A percentile compares a stretch with the other conserved stretches of the same genome.
Evolutionary conservation across 2,888 invertebrate species (phyloP).

Genomic region (Brassicogethes aeneus): DNA sequence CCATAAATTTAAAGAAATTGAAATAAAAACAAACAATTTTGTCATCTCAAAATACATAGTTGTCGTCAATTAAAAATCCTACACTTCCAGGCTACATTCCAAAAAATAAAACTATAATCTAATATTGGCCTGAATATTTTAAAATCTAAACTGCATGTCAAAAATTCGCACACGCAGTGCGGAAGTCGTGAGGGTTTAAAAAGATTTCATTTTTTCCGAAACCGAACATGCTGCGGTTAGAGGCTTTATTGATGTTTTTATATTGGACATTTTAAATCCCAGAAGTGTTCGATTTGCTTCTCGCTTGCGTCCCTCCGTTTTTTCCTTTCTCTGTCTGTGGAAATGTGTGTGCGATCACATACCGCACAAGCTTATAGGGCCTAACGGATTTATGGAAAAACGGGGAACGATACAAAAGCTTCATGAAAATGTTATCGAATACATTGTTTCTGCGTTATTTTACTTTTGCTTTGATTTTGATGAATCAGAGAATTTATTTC

Average conservation of each 20-base stretch:
- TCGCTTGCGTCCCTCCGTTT: constrained; percentile 3
- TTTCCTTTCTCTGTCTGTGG: no score
- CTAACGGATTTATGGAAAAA: background rate
- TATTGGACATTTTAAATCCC: constrained; percentile 32
- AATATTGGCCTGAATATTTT: no score
- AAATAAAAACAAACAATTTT: no score
- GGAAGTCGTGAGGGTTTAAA: constrained; percentile 35
- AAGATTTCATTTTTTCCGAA: constrained; percentile 41
- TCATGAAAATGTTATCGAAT: background rate
- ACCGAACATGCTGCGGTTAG: constrained; percentile 39
- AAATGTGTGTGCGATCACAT: no score
- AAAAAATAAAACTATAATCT: no score
- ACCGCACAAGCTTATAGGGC: background rate
- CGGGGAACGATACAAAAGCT: background rate
- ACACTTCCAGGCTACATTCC: no score
- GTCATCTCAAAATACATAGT: no score
- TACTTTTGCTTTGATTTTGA: background rate
- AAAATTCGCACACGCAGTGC: no score
- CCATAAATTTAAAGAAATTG: no score
- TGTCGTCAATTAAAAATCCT: no score
- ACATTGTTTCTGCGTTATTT: background rate
- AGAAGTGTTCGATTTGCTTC: constrained; percentile 18
- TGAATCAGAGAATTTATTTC: no score
- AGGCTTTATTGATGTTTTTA: constrained; percentile 37
- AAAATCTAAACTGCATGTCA: no score